Evolutionary conservation across 1,140 invertebrate genomes (phyloP), one percentile per base, ranked within the genome.

Genomic region (Drosophila setifemur): DNA sequence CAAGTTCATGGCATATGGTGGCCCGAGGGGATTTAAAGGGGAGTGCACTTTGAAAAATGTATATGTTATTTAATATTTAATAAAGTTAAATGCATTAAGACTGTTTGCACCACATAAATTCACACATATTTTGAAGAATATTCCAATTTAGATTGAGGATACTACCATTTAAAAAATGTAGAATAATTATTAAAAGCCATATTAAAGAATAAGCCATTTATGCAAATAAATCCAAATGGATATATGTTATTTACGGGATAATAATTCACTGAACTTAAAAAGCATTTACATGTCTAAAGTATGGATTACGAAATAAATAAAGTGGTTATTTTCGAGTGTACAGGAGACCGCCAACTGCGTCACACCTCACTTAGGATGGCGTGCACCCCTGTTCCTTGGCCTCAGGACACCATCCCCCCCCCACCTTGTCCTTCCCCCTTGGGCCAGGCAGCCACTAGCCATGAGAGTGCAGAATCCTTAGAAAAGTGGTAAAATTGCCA

Each of bases 401-500:
- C 49, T 33, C 43, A n/a, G n/a, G 31, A 11, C 21, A n/a, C 37
- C 18, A 5, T n/a, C 4, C 4, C 31, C 31, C 11, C 12, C 29
- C 9, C 0, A 2, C 37, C 18, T 39, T n/a, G 39, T 4, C 6
- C 18, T 18, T 35, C 4, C 26, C 29, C 26, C 7, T 40, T 16
- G 33, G 23, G 25, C 21, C 48, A 26, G 23, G 11, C 43, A 23
- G 26, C 18, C 21, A 77, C 54, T 76, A 82, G 73, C 78, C 74
- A 79, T 78, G 79, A 74, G 79, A 74, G 69, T 71, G 44, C 35
- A 66, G 79, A 85, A 86, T 85, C 79, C 79, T 86, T 85, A 85
- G 35, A 85, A 85, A 83, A 86, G 79, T 83, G 79, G 81, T 79
- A 86, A 86, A 83, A 75, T 79, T 72, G 70, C 79, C 81, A 49